Evolutionary conservation across 2,888 invertebrate species (phyloP), one percentile per base, ranked within the genome.

Genomic region (Himalopsyche kuldschensis): DNA sequence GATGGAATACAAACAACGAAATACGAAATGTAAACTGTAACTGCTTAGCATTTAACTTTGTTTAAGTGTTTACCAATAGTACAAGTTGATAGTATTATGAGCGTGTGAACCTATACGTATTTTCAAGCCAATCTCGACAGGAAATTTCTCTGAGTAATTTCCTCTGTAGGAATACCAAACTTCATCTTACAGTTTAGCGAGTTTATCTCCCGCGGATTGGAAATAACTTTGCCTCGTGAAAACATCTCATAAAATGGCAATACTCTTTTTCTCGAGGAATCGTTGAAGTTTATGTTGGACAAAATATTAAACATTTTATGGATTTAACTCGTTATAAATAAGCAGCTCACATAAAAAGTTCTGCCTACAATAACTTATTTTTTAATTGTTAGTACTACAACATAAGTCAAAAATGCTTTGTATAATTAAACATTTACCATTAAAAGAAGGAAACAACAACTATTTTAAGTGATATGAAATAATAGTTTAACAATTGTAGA

Each of bases 81-180:
- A 30, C 11, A 47, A 30, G 78, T 20, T 47, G 78, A 78, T 30
- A 30, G 78, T 41, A 46, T 78, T 78, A 78, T 78, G 30, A 78
- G 78, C 11, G 78, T 47, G 30, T 78, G 78, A 78, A 78, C 78
- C 46, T 78, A 78, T 47, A 69, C 69, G 69, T 69, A 81, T 81
- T 81, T 31, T 77, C 47, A 48, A 81, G 81, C 81, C 81, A 81
- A 81, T 81, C 81, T 77, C 77, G 47, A 41, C 41, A 69, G 69
- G 35, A 75, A 81, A 75, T 81, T 75, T 75, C 81, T 20, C 78
- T 81, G 81, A 81, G 81, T 81, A 81, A 81, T 81, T 81, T 81
- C 81, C 81, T 81, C 76, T 81, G 81, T 81, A 35, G 81, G 77
- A 81, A 81, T 81, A 47, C 77, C 77, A 77, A 81, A 81, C 81